Conservation (phyloP, 2,797 vertebrate species). For the Ctenosaura bakeri region DNA sequence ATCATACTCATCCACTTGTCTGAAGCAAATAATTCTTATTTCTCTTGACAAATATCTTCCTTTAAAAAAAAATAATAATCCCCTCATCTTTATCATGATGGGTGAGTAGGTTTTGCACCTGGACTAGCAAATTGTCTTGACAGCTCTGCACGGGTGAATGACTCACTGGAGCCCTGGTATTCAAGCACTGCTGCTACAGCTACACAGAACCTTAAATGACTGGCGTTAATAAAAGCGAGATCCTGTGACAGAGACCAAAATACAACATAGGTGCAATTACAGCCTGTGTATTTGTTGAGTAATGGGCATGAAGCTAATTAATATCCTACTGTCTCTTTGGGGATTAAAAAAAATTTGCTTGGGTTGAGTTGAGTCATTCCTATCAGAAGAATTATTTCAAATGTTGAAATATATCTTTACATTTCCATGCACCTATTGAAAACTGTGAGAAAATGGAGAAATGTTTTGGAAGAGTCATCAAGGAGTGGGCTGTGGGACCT, state of each 20-base stretch:
- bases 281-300: slow-evolving; percentile 72
- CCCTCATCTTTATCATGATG: slow-evolving; percentile 48
- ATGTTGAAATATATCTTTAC: slow-evolving; percentile 27
- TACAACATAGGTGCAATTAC: slow-evolving; percentile 69
- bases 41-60: slow-evolving; percentile 4
- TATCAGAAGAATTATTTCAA: slow-evolving; percentile 60
- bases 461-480: neutral
- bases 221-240: slow-evolving; percentile 76
- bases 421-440: no score
- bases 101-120: slow-evolving; percentile 62
- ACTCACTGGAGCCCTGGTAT: slow-evolving; percentile 67
- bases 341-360: slow-evolving; percentile 52
- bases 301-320: slow-evolving; percentile 78
- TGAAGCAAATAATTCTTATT: slow-evolving; percentile 31
- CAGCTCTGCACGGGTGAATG: slow-evolving; percentile 66
- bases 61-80: slow-evolving; percentile 17
- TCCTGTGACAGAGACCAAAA: slow-evolving; percentile 72
- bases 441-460: neutral
- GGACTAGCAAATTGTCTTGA: slow-evolving; percentile 47
- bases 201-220: slow-evolving; percentile 80
- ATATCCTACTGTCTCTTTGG: slow-evolving; percentile 73
- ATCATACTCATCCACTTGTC: slow-evolving; percentile 17
- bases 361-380: slow-evolving; percentile 59
- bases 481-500: neutral
- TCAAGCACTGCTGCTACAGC: slow-evolving; percentile 61